Evolutionary conservation across 2,888 invertebrate genomes (phyloP).

Genomic region (Brachyopa scutellaris): DNA sequence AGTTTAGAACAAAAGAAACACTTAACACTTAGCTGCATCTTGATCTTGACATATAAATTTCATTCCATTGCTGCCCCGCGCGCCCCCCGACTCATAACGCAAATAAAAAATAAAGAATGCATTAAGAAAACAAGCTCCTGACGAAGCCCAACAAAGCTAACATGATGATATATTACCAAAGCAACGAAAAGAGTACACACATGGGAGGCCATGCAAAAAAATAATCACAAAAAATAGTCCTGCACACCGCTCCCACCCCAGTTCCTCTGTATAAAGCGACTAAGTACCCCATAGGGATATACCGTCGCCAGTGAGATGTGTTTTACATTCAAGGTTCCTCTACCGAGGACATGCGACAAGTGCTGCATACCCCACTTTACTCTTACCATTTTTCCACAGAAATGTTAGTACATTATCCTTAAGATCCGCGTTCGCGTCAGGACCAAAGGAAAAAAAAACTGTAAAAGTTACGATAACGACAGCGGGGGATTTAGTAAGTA

Average conservation of each 20-base stretch:
- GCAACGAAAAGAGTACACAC: constrained; percentile 60
- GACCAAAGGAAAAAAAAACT: constrained; percentile 18
- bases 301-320: constrained; percentile 31
- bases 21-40: too few relatives aligned
- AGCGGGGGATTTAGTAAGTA: constrained; percentile 61
- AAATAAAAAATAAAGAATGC: constrained; percentile 46
- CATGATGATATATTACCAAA: constrained; percentile 62
- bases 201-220: constrained; percentile 46
- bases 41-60: too few relatives aligned
- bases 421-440: constrained; percentile 49
- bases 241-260: constrained; percentile 3
- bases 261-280: constrained; percentile 21
- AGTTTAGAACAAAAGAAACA: background rate
- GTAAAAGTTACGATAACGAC: constrained; percentile 68
- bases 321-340: constrained; percentile 56
- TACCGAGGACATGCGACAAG: constrained; percentile 43
- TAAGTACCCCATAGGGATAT: constrained; percentile 64
- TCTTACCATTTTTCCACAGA: constrained; percentile 5
- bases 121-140: constrained; percentile 62
- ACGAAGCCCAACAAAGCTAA: constrained; percentile 18
- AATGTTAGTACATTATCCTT: constrained; percentile 60
- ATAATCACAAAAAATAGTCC: constrained; percentile 68
- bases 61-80: background rate
- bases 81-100: background rate
- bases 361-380: constrained; percentile 3